phyloP scores from a whole-genome alignment of 2,797 vertebrate species.

The Phoxinus dragarum region DNA sequence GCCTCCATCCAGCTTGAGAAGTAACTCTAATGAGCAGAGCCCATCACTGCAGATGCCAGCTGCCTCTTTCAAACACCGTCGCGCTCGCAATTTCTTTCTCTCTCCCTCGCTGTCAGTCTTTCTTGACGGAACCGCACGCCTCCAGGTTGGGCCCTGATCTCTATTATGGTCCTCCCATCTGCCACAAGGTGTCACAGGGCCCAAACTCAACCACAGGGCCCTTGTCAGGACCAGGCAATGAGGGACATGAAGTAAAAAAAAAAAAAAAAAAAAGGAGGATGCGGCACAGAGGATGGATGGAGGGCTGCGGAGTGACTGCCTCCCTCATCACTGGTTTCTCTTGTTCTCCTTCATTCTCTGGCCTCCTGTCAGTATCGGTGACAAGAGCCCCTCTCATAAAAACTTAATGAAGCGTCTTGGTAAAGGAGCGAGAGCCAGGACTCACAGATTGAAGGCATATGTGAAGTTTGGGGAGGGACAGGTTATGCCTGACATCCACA shows the following conservation, averaged over 20 bases:
- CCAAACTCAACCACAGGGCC: constrained; percentile 39
- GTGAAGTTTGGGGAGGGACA: constrained; percentile 46
- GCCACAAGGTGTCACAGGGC: constrained; percentile 52
- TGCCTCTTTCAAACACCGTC: constrained; percentile 50
- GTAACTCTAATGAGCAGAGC: constrained; percentile 74
- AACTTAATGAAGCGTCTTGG: constrained; percentile 59
- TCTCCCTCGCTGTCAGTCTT: constrained; percentile 53
- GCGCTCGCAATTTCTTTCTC: constrained; percentile 31
- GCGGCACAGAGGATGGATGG: constrained; percentile 11
- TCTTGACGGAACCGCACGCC: constrained; percentile 38
- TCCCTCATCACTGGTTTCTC: constrained; percentile 46
- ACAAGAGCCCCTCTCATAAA: constrained; percentile 54
- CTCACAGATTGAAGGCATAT: constrained; percentile 42
- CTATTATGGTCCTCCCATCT: constrained; percentile 53
- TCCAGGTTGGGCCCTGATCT: constrained; percentile 47
- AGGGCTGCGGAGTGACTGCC: constrained; percentile 38
- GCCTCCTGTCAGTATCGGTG: constrained; percentile 45
- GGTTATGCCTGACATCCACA: constrained; percentile 49
- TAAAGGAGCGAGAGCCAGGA: constrained; percentile 27
- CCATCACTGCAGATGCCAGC: constrained; percentile 58
- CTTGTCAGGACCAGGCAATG: constrained; percentile 53
- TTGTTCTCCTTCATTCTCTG: constrained; percentile 33
- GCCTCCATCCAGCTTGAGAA: constrained; percentile 68
- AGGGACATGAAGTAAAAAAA: background rate
- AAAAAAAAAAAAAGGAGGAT: background rate